Evolutionary conservation across 1,140 invertebrate species (phyloP), one percentile per base, ranked within the genome.

Genomic region (Campodea augens): DNA sequence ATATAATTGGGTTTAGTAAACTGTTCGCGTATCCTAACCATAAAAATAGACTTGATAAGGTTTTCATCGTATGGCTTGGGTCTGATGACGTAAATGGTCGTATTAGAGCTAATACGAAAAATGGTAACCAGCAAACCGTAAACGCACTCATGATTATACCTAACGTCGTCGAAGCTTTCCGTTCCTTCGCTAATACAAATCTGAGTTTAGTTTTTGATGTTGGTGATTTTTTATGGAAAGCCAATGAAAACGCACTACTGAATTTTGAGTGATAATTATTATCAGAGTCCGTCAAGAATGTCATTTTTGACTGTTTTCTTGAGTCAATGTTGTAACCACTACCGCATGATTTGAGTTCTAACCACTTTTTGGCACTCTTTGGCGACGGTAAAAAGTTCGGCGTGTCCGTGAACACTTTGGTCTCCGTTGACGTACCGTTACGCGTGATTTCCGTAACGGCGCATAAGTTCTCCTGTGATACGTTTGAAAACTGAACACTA

Each of bases 141-240:
- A 98, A 98, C 1, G 91, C 88, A 47, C 85, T 91, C 85, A 92
- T 90, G 41, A 98, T 95, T 44, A 98, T 95, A 12, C 91, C 91
- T 44, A 98, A 70, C 0, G 92, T 97, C 18, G 90, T 89, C 41
- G 88, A 91, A 2, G 91, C 91, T 60, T 96, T 95, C 38, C 87
- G 72, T 56, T 92, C 88, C 53, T 88, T 90, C 36, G 81, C 80
- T 53, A 86, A 58, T 55, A 83, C 79, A 55, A 85, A 83, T 23
- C 79, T 66, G 27, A 84, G 60, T 54, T 61, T 60, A 10, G 62
- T 64, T 43, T 59, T 65, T 1, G 63, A 58, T 18, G 59, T 55
- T 46, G 61, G 27, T 15, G 27, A 32, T 15, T 32, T 32, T 15
- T 32, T 32, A 15, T 32, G 27, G 27, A 32, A 7, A 32, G 27